Evolutionary conservation across 2,888 invertebrate species (phyloP).

Genomic region (Amiota mariae): DNA sequence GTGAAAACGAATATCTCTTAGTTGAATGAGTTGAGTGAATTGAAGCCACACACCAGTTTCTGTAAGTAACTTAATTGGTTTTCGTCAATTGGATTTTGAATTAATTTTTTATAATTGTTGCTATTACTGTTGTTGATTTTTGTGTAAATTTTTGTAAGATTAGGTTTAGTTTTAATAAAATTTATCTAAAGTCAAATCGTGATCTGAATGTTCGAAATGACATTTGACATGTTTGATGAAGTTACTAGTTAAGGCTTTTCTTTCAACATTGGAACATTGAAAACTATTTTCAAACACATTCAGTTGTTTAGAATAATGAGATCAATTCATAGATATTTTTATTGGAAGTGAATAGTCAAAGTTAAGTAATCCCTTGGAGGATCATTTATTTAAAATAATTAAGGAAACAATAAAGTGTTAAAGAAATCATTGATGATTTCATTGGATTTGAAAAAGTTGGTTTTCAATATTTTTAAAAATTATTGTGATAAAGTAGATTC

Average conservation of each 20-base stretch:
- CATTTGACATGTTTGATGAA: constrained; percentile 64
- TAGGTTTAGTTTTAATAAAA: constrained; percentile 28
- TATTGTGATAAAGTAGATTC: no score
- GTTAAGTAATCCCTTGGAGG: neutral
- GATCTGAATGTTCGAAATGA: constrained; percentile 61
- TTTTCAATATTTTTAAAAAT: no score
- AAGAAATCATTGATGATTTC: no score
- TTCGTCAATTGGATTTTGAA: constrained; percentile 49
- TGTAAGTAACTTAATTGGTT: constrained; percentile 53
- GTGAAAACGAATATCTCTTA: no score
- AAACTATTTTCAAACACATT: no score
- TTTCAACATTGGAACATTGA: no score
- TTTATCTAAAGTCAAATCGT: constrained; percentile 62
- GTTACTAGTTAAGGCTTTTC: constrained; percentile 32
- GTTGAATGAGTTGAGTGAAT: neutral
- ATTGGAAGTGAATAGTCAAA: no score
- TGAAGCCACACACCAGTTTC: neutral
- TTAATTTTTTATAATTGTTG: constrained; percentile 5
- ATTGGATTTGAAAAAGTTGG: no score
- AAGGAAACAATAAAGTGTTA: no score
- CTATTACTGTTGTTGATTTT: neutral
- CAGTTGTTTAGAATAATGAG: no score
- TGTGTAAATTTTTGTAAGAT: constrained; percentile 11
- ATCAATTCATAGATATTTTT: no score
- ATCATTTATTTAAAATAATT: neutral